Conservation (phyloP, 2,113 vertebrate genomes). For the Phodopus roborovskii region DNA sequence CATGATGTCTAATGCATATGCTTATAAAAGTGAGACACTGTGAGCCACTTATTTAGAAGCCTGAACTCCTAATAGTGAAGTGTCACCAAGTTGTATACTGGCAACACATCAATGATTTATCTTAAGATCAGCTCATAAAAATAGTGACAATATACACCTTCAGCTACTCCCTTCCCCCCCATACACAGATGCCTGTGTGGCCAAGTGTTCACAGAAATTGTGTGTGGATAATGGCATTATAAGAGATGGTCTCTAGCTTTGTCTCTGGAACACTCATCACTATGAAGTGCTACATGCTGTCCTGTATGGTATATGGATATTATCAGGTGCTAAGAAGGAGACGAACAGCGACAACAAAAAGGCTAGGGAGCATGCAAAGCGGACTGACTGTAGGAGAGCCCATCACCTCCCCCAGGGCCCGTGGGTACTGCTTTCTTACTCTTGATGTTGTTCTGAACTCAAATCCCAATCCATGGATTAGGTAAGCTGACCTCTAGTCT, state of each 20-base stretch:
- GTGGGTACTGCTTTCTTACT: background rate
- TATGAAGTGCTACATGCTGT: background rate
- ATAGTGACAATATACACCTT: background rate
- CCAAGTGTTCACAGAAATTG: background rate
- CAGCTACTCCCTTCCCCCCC: background rate
- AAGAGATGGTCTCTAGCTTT: background rate
- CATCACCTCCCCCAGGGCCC: background rate
- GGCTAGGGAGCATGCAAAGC: background rate
- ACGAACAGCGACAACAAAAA: background rate
- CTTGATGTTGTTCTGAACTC: background rate
- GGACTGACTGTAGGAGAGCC: background rate
- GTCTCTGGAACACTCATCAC: background rate
- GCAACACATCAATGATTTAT: background rate
- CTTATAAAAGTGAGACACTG: background rate
- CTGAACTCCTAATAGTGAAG: background rate
- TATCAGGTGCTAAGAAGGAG: background rate
- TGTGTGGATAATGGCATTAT: background rate
- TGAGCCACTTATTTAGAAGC: conserved; percentile 33
- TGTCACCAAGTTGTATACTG: background rate
- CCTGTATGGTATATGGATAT: background rate
- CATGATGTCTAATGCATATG: background rate
- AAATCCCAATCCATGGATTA: background rate
- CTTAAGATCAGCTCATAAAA: conserved; percentile 14
- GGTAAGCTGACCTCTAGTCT: background rate
- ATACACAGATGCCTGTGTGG: background rate